Conservation (phyloP, 2,113 vertebrate genomes). For the Grus americana region DNA sequence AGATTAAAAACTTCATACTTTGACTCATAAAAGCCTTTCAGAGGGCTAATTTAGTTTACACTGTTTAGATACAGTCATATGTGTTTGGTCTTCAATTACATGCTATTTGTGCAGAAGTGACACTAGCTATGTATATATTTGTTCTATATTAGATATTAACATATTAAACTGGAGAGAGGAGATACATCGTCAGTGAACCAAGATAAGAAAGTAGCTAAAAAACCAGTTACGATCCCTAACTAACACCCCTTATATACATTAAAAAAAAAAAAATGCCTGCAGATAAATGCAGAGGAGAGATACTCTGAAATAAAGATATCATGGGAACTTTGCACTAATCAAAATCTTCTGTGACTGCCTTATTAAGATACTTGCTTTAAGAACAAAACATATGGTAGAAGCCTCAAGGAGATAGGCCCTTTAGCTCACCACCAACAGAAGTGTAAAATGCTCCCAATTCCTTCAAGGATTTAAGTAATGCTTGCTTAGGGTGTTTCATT, state of each 20-base stretch:
- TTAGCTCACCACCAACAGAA: slow-evolving; percentile 41
- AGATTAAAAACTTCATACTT: neutral
- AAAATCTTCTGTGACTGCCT: slow-evolving; percentile 65
- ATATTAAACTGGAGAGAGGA: neutral
- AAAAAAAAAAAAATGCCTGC: neutral
- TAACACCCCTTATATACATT: neutral
- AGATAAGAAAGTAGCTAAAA: neutral
- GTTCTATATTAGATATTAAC: neutral
- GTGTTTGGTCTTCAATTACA: neutral
- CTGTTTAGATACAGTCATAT: neutral
- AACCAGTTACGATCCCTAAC: neutral
- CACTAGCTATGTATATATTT: neutral
- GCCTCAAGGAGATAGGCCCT: slow-evolving; percentile 46
- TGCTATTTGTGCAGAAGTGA: neutral
- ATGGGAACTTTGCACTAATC: slow-evolving; percentile 45
- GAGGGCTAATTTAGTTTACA: neutral
- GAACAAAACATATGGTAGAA: slow-evolving; percentile 53
- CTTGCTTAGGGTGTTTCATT: slow-evolving; percentile 73
- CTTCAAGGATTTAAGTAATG: slow-evolving; percentile 64
- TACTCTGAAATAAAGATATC: slow-evolving; percentile 73
- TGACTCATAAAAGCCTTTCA: neutral
- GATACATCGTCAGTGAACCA: neutral
- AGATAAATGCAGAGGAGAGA: neutral
- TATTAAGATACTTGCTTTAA: slow-evolving; percentile 69
- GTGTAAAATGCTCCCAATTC: slow-evolving; percentile 60